Percentiles rank a stretch among this genome's conserved stretches.
Conservation (phyloP, 2,797 vertebrate genomes). For the Glyptemys insculpta region DNA sequence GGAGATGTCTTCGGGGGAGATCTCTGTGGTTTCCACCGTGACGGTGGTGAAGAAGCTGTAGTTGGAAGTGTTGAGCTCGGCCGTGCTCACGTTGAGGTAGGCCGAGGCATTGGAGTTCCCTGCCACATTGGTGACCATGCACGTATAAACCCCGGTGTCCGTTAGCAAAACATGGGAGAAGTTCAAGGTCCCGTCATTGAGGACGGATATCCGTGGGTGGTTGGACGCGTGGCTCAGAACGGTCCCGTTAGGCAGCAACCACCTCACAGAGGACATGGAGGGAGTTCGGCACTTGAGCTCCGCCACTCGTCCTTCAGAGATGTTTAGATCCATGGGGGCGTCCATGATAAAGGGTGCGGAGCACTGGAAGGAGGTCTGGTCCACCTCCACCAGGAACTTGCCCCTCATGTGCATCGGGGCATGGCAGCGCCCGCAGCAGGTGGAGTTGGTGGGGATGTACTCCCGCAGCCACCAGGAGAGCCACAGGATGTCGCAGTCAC, state of each 20-base stretch:
- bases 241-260: constrained; percentile 94
- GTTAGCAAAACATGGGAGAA: constrained; percentile 93
- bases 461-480: constrained; percentile 96
- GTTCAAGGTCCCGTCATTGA: constrained; percentile 95
- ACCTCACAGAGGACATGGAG: constrained; percentile 95
- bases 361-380: constrained; percentile 94
- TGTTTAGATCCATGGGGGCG: constrained; percentile 94
- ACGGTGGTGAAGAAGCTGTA: constrained; percentile 98
- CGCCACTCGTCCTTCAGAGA: constrained; percentile 94
- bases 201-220: constrained; percentile 93
- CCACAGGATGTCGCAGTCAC: constrained; percentile 97
- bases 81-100: constrained; percentile 96
- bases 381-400: constrained; percentile 94
- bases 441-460: constrained; percentile 97
- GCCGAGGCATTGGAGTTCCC: constrained; percentile 97
- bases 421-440: constrained; percentile 97
- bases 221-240: constrained; percentile 94
- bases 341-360: constrained; percentile 96
- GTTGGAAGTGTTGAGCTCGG: constrained; percentile 97
- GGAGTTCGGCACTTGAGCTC: constrained; percentile 96
- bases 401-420: constrained; percentile 93
- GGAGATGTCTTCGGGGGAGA: constrained; percentile 89
- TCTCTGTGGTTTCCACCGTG: constrained; percentile 94
- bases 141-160: constrained; percentile 95
- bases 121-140: constrained; percentile 98